Evolutionary conservation across 1,140 invertebrate species (phyloP).

Genomic region (Gonioctena quinquepunctata): DNA sequence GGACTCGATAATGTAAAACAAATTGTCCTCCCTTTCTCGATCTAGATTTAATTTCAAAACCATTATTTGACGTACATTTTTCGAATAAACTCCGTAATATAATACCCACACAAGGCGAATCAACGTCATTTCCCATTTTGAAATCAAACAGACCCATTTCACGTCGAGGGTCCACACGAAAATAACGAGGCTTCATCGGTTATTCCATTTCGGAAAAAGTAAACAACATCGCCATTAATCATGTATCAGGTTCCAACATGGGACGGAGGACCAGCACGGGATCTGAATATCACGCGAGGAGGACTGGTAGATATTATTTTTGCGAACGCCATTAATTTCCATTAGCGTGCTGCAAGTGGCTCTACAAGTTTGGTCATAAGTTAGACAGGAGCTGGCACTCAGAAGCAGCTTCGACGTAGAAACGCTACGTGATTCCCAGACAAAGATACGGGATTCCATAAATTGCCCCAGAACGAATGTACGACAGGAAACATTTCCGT

Average conservation of each 20-base stretch:
- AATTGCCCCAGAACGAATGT: not conserved
- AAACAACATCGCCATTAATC: not conserved
- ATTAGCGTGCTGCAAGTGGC: constrained; percentile 16
- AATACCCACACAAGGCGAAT: no score
- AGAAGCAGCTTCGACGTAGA: not conserved
- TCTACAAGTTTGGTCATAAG: constrained; percentile 15
- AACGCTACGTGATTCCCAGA: constrained; percentile 9
- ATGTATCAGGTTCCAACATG: not conserved
- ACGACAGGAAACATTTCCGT: not conserved
- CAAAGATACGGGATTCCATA: not conserved
- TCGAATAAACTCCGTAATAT: no score
- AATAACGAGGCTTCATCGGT: no score
- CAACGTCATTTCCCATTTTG: no score
- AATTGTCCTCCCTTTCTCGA: no score
- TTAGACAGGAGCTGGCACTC: constrained; percentile 7
- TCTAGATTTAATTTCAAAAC: no score
- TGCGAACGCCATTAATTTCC: constrained; percentile 14
- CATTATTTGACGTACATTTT: no score
- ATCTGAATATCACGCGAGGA: not conserved
- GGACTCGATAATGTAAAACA: no score
- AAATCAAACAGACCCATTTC: no score
- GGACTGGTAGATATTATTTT: not conserved
- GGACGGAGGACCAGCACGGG: not conserved
- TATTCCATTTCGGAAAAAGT: no score
- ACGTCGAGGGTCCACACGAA: no score